Evolutionary conservation across 1,140 invertebrate species (phyloP).

Genomic region (Papilio glaucus): DNA sequence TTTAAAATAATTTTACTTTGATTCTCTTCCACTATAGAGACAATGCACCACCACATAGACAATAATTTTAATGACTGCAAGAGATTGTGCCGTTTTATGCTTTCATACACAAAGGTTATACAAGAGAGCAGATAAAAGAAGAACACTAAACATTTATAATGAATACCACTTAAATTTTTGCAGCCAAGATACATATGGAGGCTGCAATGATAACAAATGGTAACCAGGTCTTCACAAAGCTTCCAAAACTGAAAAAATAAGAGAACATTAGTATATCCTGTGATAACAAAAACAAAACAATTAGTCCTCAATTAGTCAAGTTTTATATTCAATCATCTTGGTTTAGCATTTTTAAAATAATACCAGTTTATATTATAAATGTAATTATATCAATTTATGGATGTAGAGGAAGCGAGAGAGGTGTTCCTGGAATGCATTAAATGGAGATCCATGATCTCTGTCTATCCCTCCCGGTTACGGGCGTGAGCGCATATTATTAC

Average conservation of each 20-base stretch:
- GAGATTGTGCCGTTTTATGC: not conserved
- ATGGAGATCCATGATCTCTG: no score
- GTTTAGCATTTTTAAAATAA: not conserved
- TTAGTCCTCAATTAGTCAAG: not conserved
- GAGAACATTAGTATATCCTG: slow-evolving; percentile 28
- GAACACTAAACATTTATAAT: slow-evolving; percentile 3
- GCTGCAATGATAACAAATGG: slow-evolving; percentile 89
- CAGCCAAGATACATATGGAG: slow-evolving; percentile 66
- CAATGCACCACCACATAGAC: not conserved
- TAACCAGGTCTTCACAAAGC: slow-evolving; percentile 94
- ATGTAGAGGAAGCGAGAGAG: no score
- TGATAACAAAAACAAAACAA: slow-evolving; percentile 27
- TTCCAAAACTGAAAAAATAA: slow-evolving; percentile 86
- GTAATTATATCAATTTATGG: no score
- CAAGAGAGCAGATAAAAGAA: not conserved
- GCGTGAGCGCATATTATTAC: no score
- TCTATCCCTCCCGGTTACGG: no score
- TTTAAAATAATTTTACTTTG: no score
- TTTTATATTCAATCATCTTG: not conserved
- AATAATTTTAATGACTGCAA: not conserved
- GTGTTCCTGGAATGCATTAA: no score
- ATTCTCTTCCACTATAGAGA: not conserved
- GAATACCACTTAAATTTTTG: slow-evolving; percentile 55
- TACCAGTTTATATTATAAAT: no score
- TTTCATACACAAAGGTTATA: not conserved